Evolutionary conservation across 2,113 vertebrate species (phyloP).

Genomic region (Numenius arquata): DNA sequence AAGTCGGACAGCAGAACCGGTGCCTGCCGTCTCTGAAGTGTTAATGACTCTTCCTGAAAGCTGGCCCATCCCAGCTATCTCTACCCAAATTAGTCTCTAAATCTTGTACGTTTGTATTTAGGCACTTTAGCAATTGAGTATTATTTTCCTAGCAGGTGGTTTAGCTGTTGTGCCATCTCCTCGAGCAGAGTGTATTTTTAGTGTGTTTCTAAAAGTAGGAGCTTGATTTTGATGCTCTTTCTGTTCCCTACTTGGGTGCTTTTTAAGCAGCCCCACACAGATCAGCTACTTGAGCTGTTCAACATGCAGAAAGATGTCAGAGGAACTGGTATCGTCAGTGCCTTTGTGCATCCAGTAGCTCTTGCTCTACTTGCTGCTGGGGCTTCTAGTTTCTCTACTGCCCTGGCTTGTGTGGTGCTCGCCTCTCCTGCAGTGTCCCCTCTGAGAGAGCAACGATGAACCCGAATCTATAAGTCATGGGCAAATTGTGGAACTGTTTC

Average conservation of each 20-base stretch:
- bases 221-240: constrained; percentile 21
- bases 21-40: background rate
- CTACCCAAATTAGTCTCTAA: background rate
- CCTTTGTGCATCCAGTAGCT: background rate
- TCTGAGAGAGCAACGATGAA: background rate
- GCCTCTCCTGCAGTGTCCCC: background rate
- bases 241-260: background rate
- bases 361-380: background rate
- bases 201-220: constrained; percentile 34
- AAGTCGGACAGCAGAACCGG: background rate
- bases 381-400: background rate
- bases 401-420: background rate
- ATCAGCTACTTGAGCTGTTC: background rate
- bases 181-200: constrained; percentile 23
- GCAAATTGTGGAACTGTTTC: background rate
- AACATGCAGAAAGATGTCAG: background rate
- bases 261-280: background rate
- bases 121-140: background rate
- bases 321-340: background rate
- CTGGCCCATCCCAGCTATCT: background rate
- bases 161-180: constrained; percentile 30
- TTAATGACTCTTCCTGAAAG: background rate
- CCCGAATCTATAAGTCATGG: background rate
- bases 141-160: constrained; percentile 40
- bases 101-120: constrained; percentile 16